Conservation (phyloP, 2,797 vertebrate species). For the Smutsia gigantea region DNA sequence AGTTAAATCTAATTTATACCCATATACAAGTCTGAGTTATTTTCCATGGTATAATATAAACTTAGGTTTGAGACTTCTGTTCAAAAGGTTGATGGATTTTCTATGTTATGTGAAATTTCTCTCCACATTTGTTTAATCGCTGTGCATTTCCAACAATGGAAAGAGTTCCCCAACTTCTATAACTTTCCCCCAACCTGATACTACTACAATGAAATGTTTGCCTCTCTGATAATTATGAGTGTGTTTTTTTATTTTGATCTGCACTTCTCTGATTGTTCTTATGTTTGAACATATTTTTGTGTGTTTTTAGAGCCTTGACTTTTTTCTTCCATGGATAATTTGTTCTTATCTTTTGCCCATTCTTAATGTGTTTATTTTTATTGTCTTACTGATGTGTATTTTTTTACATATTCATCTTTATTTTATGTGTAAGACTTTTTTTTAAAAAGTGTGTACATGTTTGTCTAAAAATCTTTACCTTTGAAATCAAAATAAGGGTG, state of each 20-base stretch:
- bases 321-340: neutral
- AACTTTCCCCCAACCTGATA: neutral
- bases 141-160: neutral
- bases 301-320: neutral
- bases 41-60: neutral
- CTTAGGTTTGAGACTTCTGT: neutral
- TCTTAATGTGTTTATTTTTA: slow-evolving; percentile 13
- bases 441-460: neutral
- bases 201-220: neutral
- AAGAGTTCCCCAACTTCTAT: neutral
- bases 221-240: neutral
- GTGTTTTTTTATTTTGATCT: neutral
- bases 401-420: neutral
- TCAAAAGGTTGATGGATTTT: neutral
- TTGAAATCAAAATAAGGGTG: neutral
- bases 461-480: neutral
- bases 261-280: neutral
- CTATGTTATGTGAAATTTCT: neutral
- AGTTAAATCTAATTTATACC: neutral
- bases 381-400: neutral
- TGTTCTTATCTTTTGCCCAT: neutral
- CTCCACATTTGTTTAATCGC: neutral
- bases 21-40: neutral
- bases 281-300: neutral
- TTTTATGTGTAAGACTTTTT: neutral